Conservation (phyloP, 2,797 vertebrate species). For the Emydoidea blandingii region DNA sequence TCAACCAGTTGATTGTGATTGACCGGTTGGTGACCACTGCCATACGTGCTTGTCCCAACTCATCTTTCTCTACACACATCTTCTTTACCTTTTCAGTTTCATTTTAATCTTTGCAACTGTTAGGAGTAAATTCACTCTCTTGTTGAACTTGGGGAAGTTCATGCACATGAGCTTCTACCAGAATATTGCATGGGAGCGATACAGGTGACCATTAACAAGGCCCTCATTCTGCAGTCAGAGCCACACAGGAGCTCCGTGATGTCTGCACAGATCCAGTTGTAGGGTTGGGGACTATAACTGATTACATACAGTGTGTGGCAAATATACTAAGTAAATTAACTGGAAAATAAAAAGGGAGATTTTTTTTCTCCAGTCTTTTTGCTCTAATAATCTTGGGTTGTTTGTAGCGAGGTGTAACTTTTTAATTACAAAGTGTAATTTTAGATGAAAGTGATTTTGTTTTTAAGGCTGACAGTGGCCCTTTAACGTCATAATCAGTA, state of each 20-base stretch:
- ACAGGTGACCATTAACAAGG: not conserved
- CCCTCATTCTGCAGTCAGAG: too few relatives aligned
- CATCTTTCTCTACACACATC: too few relatives aligned
- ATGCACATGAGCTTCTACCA: not conserved
- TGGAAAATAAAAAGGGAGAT: not conserved
- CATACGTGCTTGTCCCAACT: too few relatives aligned
- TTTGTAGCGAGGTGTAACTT: not conserved
- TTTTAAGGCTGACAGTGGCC: not conserved
- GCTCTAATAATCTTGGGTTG: not conserved
- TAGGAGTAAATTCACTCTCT: not conserved
- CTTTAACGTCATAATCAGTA: not conserved
- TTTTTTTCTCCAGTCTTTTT: not conserved
- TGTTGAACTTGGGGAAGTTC: not conserved
- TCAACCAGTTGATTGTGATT: too few relatives aligned
- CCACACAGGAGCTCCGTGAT: too few relatives aligned
- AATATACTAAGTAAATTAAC: not conserved
- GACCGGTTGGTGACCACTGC: too few relatives aligned
- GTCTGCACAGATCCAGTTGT: too few relatives aligned
- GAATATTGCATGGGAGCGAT: not conserved
- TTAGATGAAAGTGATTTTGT: not conserved
- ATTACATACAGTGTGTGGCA: too few relatives aligned
- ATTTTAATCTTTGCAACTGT: too few relatives aligned
- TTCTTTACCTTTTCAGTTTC: too few relatives aligned
- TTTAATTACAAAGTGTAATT: not conserved
- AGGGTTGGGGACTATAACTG: too few relatives aligned